phyloP scores from a whole-genome alignment of 2,113 vertebrate genomes.

The Cephalopterus ornatus region DNA sequence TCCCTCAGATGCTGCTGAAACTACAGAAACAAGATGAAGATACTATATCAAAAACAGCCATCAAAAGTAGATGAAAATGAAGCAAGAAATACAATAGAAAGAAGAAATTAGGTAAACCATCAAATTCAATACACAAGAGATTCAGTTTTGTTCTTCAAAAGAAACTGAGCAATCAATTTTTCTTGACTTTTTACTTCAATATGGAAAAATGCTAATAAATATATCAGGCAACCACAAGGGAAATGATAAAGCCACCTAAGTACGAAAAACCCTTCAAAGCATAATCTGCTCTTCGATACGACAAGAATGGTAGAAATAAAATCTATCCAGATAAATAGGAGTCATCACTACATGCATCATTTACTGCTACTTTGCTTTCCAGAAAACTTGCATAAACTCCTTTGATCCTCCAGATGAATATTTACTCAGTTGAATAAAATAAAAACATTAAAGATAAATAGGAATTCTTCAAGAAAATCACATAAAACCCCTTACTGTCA shows the following conservation, averaged over 20 bases:
- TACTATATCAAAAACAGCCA: not conserved
- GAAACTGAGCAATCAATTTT: not conserved
- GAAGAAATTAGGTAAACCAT: not conserved
- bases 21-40: not conserved
- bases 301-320: not conserved
- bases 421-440: slow-evolving; percentile 3
- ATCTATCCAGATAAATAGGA: not conserved
- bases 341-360: not conserved
- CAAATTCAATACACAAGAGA: not conserved
- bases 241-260: not conserved
- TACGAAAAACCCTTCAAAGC: not conserved
- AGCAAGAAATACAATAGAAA: not conserved
- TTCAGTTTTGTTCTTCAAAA: not conserved
- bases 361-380: not conserved
- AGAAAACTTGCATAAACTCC: not conserved
- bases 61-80: not conserved
- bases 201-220: not conserved
- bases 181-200: not conserved
- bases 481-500: not conserved
- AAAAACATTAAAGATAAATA: not conserved
- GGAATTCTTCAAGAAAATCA: not conserved
- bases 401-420: not conserved
- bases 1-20: not conserved
- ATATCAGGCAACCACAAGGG: not conserved
- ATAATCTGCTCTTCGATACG: not conserved